phyloP scores from a whole-genome alignment of 2,797 vertebrate species.

The Pipistrellus nathusii region DNA sequence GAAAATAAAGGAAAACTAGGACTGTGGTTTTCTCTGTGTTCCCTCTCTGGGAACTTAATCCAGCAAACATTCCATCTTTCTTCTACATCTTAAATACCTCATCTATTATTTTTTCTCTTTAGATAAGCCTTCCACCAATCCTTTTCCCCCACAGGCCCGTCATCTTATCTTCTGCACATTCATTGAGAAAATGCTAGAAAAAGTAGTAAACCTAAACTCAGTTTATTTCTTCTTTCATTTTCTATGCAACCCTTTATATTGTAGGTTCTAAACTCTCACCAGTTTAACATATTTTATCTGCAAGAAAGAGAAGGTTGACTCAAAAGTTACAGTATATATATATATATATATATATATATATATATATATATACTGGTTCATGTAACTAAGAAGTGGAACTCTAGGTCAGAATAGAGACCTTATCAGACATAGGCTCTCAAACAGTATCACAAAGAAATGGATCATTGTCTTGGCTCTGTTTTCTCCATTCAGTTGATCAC shows the following conservation, averaged over 20 bases:
- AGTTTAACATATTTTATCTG: background rate
- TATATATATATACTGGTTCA: background rate
- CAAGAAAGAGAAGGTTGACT: background rate
- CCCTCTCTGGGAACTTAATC: background rate
- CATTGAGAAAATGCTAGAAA: slow-evolving; percentile 8
- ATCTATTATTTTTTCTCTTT: background rate
- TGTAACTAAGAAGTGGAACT: background rate
- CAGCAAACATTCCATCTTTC: background rate
- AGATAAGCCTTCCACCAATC: background rate
- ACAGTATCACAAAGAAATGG: background rate
- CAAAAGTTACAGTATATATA: background rate
- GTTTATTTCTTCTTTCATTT: background rate
- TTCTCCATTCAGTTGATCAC: background rate
- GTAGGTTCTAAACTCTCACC: background rate
- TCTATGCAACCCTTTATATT: background rate
- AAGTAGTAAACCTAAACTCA: background rate
- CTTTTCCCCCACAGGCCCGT: background rate
- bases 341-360: background rate
- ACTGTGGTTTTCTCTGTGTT: background rate
- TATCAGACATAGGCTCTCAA: background rate
- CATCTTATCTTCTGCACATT: background rate
- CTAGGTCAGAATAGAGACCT: background rate
- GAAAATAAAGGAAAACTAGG: background rate
- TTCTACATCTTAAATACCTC: background rate
- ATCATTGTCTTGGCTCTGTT: background rate